Conservation (phyloP, 1,140 invertebrate genomes). For the Cydia pomonella region DNA sequence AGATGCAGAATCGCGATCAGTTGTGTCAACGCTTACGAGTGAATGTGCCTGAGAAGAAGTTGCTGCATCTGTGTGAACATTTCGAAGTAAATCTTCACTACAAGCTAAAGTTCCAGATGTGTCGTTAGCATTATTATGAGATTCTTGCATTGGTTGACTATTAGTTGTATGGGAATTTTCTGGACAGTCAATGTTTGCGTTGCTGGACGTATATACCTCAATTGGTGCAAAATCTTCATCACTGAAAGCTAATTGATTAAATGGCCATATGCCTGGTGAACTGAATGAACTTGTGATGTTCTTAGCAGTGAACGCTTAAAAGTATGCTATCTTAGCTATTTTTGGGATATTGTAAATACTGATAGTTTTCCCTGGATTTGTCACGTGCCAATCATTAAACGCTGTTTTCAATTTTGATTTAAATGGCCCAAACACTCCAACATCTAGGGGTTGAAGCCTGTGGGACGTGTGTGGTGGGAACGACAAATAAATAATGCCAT, state of each 20-base stretch:
- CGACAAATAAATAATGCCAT: slow-evolving; percentile 36
- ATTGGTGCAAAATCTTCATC: slow-evolving; percentile 50
- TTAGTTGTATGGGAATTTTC: too few relatives aligned
- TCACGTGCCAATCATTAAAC: slow-evolving; percentile 59
- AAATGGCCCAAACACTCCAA: slow-evolving; percentile 68
- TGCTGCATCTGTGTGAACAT: too few relatives aligned
- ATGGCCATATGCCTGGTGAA: slow-evolving; percentile 55
- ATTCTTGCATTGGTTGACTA: too few relatives aligned
- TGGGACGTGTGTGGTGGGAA: slow-evolving; percentile 55
- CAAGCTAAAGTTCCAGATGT: too few relatives aligned
- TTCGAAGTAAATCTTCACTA: too few relatives aligned
- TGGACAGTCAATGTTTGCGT: neutral
- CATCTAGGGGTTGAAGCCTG: slow-evolving; percentile 72
- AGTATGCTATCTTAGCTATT: slow-evolving; percentile 56
- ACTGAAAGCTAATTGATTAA: slow-evolving; percentile 51
- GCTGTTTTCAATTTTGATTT: slow-evolving; percentile 61
- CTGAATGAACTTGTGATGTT: slow-evolving; percentile 52
- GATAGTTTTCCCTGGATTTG: slow-evolving; percentile 62
- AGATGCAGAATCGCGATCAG: too few relatives aligned
- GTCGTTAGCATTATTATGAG: too few relatives aligned
- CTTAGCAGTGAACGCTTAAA: slow-evolving; percentile 51
- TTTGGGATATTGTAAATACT: slow-evolving; percentile 58
- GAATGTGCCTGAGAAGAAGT: too few relatives aligned
- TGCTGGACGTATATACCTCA: slow-evolving; percentile 22
- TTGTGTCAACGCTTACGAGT: too few relatives aligned